Conservation (phyloP, 92 coral and sea anemone species). For the Metridium senile region DNA sequence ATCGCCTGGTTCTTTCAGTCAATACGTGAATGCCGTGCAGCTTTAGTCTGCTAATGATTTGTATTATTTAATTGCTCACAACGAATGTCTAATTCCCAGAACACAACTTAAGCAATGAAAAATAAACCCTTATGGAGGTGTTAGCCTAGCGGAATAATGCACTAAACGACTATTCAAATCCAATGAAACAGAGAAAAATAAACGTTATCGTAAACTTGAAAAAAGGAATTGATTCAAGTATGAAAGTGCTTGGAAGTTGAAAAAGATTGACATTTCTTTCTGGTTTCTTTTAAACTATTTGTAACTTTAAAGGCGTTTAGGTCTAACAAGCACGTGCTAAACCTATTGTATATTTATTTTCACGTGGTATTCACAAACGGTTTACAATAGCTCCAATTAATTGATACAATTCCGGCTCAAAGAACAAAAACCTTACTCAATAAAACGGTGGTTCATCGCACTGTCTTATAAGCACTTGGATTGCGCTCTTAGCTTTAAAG, state of each 20-base stretch:
- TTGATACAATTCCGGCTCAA: not conserved
- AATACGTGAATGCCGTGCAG: no score
- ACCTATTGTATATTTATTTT: not conserved
- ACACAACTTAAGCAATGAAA: not conserved
- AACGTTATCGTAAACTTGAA: no score
- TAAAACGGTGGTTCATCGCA: slow-evolving; percentile 1
- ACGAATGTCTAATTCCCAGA: slow-evolving; percentile 10
- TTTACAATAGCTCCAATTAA: not conserved
- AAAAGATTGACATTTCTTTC: no score
- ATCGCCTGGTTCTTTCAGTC: no score
- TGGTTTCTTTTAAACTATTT: not conserved
- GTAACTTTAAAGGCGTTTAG: not conserved
- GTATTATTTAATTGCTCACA: not conserved
- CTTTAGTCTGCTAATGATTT: not conserved
- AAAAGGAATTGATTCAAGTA: not conserved
- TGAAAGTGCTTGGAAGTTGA: no score
- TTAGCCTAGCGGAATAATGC: not conserved
- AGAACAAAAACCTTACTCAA: not conserved
- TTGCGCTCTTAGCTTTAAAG: not conserved
- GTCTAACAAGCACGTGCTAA: no score
- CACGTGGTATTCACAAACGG: not conserved
- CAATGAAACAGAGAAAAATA: not conserved
- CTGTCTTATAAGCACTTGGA: not conserved
- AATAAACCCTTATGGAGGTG: slow-evolving; percentile 1
- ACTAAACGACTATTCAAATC: not conserved